Percentiles rank a stretch among this genome's conserved stretches.
Conservation (phyloP, 2,113 vertebrate species). For the Nothocercus julius region DNA sequence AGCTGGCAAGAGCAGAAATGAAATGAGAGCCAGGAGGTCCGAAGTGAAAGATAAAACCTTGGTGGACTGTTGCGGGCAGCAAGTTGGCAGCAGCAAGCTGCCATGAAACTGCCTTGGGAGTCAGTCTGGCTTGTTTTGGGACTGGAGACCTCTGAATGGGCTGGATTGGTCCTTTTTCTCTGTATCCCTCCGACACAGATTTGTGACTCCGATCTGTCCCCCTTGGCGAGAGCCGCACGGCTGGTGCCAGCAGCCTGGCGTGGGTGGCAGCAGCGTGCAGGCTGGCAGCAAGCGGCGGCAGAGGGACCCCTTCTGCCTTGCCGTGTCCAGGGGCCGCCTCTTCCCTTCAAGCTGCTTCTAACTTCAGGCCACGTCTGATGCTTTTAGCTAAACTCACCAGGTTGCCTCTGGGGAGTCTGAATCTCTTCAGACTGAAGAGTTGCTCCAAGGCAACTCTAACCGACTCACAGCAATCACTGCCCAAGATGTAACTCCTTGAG, state of each 20-base stretch:
- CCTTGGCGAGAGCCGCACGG: no score
- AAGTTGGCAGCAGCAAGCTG: neutral
- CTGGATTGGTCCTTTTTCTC: neutral
- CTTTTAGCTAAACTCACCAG: no score
- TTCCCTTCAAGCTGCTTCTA: neutral
- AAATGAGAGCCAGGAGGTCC: neutral
- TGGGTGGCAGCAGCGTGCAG: no score
- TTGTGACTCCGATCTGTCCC: neutral
- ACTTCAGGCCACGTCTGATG: neutral
- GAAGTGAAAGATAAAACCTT: neutral
- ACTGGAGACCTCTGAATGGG: neutral
- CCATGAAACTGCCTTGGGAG: neutral
- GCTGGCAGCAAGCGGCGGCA: neutral
- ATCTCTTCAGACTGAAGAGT: no score
- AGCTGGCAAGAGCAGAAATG: neutral
- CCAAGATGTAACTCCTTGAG: neutral
- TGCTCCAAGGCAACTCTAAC: neutral
- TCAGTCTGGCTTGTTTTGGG: neutral
- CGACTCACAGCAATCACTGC: neutral
- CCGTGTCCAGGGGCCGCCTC: no score
- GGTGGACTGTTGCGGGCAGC: neutral
- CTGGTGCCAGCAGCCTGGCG: neutral
- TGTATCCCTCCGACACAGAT: neutral
- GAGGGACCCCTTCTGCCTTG: neutral
- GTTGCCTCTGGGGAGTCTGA: neutral